Evolutionary conservation across 2,888 invertebrate genomes (phyloP).

Genomic region (Mactromeris polynyma): DNA sequence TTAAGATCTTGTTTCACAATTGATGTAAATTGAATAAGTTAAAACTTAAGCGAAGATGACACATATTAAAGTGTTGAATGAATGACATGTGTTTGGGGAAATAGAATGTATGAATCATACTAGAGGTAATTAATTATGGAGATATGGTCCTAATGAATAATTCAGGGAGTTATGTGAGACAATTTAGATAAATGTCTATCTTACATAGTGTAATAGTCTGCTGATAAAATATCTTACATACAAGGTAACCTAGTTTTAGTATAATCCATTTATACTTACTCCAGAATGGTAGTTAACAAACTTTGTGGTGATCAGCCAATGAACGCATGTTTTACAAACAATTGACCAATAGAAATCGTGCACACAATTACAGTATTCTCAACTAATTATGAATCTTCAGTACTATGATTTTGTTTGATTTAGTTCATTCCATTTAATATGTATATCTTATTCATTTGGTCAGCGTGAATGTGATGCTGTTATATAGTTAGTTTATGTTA

Average conservation of each 20-base stretch:
- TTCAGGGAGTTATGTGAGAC: conserved; percentile 11
- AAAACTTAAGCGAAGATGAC: too few relatives aligned
- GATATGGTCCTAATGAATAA: conserved; percentile 22
- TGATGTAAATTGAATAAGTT: too few relatives aligned
- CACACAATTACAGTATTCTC: too few relatives aligned
- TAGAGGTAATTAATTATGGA: background rate
- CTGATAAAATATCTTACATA: background rate
- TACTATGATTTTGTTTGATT: background rate
- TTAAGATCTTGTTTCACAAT: too few relatives aligned
- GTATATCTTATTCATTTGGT: background rate
- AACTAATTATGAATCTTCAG: too few relatives aligned
- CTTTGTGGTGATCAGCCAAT: too few relatives aligned
- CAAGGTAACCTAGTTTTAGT: background rate
- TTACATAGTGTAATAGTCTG: background rate
- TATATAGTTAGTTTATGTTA: background rate
- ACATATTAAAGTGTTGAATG: too few relatives aligned
- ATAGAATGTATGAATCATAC: background rate
- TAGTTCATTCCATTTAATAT: background rate
- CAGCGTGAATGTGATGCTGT: background rate
- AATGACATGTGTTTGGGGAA: too few relatives aligned
- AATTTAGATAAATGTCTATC: conserved; percentile 27
- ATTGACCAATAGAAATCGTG: too few relatives aligned
- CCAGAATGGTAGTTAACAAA: too few relatives aligned
- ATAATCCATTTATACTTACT: too few relatives aligned
- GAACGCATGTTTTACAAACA: too few relatives aligned